phyloP scores from a whole-genome alignment of 2,113 vertebrate species.

The Elgaria multicarinata region DNA sequence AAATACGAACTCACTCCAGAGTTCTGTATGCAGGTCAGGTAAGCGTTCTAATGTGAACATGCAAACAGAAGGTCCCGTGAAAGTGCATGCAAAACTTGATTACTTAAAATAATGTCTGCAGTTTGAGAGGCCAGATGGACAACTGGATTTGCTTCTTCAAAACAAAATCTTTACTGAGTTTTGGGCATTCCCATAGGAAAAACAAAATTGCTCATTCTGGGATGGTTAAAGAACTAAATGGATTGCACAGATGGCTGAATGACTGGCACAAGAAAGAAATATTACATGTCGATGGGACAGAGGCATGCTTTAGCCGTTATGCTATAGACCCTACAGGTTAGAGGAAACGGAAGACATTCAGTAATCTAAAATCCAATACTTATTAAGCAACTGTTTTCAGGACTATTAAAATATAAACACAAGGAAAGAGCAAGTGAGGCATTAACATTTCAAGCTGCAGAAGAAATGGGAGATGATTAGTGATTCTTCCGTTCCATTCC shows the following conservation, averaged over 20 bases:
- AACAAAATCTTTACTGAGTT: not conserved
- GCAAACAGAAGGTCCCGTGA: constrained; percentile 35
- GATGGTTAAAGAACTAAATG: constrained; percentile 19
- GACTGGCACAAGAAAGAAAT: not conserved
- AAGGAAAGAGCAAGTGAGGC: not conserved
- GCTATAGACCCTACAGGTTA: not conserved
- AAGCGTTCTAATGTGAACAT: not conserved
- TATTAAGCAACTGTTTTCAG: not conserved
- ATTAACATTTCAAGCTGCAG: not conserved
- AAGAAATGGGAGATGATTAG: not conserved
- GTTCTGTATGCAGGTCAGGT: constrained; percentile 27
- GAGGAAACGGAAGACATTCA: constrained; percentile 18
- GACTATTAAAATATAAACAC: not conserved
- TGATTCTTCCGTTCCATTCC: not conserved
- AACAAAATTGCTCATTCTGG: not conserved
- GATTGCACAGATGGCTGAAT: not conserved
- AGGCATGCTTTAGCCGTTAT: not conserved
- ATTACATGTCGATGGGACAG: not conserved
- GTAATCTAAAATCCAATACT: not conserved
- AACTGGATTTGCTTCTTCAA: constrained; percentile 15
- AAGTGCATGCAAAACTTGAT: constrained; percentile 27
- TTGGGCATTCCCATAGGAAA: constrained; percentile 1
- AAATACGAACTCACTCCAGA: not conserved
- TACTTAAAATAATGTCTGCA: constrained; percentile 30
- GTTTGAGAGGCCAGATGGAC: constrained; percentile 33